A percentile compares a stretch with the other conserved stretches of the same genome.
Evolutionary conservation across 2,888 invertebrate species (phyloP).

Genomic region (Sinohyriopsis cumingii): DNA sequence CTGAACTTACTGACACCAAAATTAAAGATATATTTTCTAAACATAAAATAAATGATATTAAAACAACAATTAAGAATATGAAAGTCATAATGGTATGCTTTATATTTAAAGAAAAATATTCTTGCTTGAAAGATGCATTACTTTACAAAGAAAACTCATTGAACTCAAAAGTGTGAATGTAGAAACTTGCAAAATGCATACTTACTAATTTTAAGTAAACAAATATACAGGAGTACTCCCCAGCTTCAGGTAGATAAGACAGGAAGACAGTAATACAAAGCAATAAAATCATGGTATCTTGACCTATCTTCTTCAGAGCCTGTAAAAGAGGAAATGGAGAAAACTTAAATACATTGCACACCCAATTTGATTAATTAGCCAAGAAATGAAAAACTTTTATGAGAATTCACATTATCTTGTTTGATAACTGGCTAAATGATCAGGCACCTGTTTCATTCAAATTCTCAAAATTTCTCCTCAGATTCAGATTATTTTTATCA

Average conservation of each 20-base stretch:
- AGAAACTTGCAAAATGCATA: slow-evolving; percentile 25
- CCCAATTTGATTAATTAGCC: not conserved
- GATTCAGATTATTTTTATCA: too few species aligned
- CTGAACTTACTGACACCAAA: too few species aligned
- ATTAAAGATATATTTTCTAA: too few species aligned
- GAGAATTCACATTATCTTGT: too few species aligned
- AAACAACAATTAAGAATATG: too few species aligned
- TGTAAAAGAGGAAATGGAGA: slow-evolving; percentile 39
- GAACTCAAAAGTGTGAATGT: not conserved
- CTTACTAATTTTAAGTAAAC: slow-evolving; percentile 94
- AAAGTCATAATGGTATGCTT: not conserved
- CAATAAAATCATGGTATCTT: slow-evolving; percentile 95
- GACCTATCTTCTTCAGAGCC: slow-evolving; percentile 91
- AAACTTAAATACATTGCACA: not conserved
- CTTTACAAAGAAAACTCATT: not conserved
- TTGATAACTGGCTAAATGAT: too few species aligned
- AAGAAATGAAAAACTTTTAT: too few species aligned
- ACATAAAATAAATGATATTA: not conserved
- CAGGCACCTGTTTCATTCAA: too few species aligned
- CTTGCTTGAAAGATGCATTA: too few species aligned
- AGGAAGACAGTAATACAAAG: slow-evolving; percentile 97
- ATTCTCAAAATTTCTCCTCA: too few species aligned
- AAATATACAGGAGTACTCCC: slow-evolving; percentile 99
- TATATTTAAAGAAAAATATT: not conserved
- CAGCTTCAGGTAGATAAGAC: slow-evolving; percentile 96